Conservation (phyloP, 2,797 vertebrate species). For the Naso thynnoides region DNA sequence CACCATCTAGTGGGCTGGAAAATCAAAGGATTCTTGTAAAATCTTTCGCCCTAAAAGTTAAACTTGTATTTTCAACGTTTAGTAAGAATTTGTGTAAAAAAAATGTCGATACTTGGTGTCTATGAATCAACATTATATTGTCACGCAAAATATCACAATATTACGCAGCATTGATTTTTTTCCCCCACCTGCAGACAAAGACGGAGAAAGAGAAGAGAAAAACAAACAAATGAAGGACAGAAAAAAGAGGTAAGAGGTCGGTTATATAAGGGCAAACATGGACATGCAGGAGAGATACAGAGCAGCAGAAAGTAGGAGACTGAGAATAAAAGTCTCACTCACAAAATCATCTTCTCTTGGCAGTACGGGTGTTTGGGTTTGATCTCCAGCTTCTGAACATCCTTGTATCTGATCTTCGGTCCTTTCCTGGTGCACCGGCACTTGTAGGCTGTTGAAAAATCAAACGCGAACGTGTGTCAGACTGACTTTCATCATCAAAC, state of each 20-base stretch:
- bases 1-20: too few relatives aligned
- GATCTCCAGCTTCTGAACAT: slow-evolving; percentile 97
- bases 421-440: slow-evolving; percentile 98
- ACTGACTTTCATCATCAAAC: neutral
- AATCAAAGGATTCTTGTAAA: too few relatives aligned
- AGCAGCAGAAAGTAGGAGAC: neutral
- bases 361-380: slow-evolving; percentile 98
- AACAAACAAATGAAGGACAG: neutral
- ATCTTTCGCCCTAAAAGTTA: too few relatives aligned
- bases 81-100: too few relatives aligned
- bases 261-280: neutral
- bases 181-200: too few relatives aligned
- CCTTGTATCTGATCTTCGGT: slow-evolving; percentile 97
- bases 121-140: too few relatives aligned
- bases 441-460: slow-evolving; percentile 90
- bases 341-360: slow-evolving; percentile 99
- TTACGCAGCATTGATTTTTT: too few relatives aligned
- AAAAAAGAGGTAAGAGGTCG: neutral
- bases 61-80: too few relatives aligned
- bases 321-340: slow-evolving; percentile 71
- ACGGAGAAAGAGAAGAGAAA: neutral
- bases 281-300: neutral
- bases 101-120: too few relatives aligned
- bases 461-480: neutral
- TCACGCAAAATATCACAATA: too few relatives aligned